A percentile compares a stretch with the other conserved stretches of the same genome.
Evolutionary conservation across 2,888 invertebrate species (phyloP).

Genomic region (Caenorhabditis parvicauda): DNA sequence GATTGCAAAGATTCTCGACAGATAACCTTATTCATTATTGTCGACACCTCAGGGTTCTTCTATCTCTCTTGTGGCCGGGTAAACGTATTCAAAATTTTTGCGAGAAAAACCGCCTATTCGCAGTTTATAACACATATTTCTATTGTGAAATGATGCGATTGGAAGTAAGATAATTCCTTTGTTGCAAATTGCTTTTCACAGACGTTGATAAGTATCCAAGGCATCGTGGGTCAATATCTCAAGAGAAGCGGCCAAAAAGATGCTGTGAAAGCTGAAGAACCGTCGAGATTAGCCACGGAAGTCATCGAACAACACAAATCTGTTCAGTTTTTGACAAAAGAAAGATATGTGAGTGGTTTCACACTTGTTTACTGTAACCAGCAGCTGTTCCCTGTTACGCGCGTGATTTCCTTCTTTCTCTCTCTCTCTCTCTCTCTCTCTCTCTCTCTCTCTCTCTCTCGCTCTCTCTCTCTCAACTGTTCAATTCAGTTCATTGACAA

Average conservation of each 20-base stretch:
- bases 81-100: too few relatives aligned
- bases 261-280: conserved; percentile 38
- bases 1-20: too few relatives aligned
- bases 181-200: not conserved
- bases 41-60: too few relatives aligned
- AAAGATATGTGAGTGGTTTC: conserved; percentile 32
- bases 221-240: conserved; percentile 33
- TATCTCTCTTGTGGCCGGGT: too few relatives aligned
- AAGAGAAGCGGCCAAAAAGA: conserved; percentile 42
- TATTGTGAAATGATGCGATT: not conserved
- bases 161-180: not conserved
- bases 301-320: conserved; percentile 64
- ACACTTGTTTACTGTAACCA: not conserved
- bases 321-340: conserved; percentile 63
- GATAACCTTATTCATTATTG: too few relatives aligned
- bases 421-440: too few relatives aligned
- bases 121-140: too few relatives aligned
- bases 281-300: conserved; percentile 62
- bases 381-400: not conserved
- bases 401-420: too few relatives aligned
- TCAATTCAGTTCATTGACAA: conserved; percentile 9
- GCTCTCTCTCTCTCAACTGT: too few relatives aligned
- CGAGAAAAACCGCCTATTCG: too few relatives aligned
- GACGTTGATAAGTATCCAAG: conserved; percentile 37
- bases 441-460: not conserved